Base-by-base conservation (phyloP, 2,113 vertebrate species). In the Apodemus speciosus region DNA sequence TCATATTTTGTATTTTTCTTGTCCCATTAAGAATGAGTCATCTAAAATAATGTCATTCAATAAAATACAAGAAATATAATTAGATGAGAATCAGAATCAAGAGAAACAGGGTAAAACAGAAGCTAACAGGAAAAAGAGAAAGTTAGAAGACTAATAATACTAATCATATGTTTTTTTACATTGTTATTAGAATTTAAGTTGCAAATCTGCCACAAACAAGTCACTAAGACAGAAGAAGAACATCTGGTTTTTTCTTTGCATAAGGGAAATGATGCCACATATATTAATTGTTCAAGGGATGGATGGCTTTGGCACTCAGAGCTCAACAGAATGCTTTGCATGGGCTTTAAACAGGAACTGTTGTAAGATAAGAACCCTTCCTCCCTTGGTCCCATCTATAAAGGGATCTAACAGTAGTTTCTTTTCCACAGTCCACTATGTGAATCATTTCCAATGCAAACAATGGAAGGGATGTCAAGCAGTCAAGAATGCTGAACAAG, bases 1-100 rank as follows among this genome's bases (percentile, higher is more conserved):
- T 87, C 83, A 89, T 80, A 6, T 90, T 90, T 94, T 89, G 51
- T 60, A 75, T 69, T 94, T 75, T 72, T 56, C 87, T 92, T 91
- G 43, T 73, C 91, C 43, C 27, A 79, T 38, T 89, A 92, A 93
- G 86, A 53, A 86, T 73, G 87, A 94, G n/a, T 92, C 89, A 92
- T 76, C 73, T 95, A 38, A 77, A 89, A 77, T 93, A 85, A 92
- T 75, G 58, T 49, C 90, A 92, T 66, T 81, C 71, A 93, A 88
- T 77, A 72, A 92, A 95, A 75, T 8, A 51, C 4, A 3, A 87
- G 90, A 95, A 92, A 53, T 72, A 64, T n/a, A 96, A 94, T 89
- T 84, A 88, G 38, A 75, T 79, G 80, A 72, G 76, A 90, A 93
- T 86, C 32, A 90, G 81, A 91, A 84, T 85, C 35, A 85, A 94